Evolutionary conservation across 2,797 vertebrate species (phyloP).

Genomic region (Sebastes diploproa): DNA sequence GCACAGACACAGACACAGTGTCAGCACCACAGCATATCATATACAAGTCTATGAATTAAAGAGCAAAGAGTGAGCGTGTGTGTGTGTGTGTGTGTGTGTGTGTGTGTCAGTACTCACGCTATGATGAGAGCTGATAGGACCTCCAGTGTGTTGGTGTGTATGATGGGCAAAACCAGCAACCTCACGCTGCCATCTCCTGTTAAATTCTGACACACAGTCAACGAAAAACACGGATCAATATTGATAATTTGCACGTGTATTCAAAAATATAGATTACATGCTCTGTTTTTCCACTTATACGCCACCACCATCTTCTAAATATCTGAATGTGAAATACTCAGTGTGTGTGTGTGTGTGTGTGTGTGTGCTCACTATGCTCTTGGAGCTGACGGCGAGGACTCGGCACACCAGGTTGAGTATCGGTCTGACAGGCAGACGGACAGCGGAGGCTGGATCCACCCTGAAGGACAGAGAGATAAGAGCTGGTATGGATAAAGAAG

Average conservation of each 20-base stretch:
- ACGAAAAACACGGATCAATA: background rate
- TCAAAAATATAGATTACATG: no score
- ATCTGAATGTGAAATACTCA: background rate
- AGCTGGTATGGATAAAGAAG: background rate
- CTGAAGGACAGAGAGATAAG: conserved; percentile 60
- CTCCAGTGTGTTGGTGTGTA: conserved; percentile 86
- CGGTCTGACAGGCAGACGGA: conserved; percentile 86
- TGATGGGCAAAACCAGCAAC: conserved; percentile 85
- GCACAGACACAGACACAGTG: background rate
- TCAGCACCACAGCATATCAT: background rate
- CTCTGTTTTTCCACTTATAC: no score
- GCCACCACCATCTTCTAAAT: no score
- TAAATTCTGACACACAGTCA: conserved; percentile 77
- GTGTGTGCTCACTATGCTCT: conserved; percentile 83
- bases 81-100: background rate
- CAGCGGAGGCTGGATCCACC: conserved; percentile 85
- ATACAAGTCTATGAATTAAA: background rate
- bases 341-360: rapidly evolving
- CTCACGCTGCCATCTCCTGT: conserved; percentile 87
- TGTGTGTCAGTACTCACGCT: conserved; percentile 69
- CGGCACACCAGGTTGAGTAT: conserved; percentile 89
- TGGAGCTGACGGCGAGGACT: conserved; percentile 84
- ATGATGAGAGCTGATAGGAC: conserved; percentile 86
- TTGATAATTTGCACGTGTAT: no score
- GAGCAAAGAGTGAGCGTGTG: background rate